phyloP scores from a whole-genome alignment of 2,888 invertebrate genomes.

The Schizaphis graminum region DNA sequence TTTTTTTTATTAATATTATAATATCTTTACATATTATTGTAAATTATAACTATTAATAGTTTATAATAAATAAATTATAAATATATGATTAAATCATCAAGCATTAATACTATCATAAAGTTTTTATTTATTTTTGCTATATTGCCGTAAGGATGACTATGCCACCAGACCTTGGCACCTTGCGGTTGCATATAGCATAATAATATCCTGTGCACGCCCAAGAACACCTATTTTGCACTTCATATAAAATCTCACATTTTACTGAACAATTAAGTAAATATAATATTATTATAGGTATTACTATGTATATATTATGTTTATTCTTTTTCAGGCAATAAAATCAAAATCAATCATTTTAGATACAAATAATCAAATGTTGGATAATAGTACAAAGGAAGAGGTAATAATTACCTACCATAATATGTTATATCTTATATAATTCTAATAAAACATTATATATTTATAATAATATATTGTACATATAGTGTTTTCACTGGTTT shows the following conservation, averaged over 20 bases:
- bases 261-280: background rate
- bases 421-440: constrained; percentile 67
- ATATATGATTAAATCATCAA: too few relatives aligned
- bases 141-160: background rate
- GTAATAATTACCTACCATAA: constrained; percentile 46
- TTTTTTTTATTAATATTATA: too few relatives aligned
- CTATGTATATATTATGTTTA: background rate
- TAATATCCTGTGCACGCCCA: background rate
- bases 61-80: too few relatives aligned
- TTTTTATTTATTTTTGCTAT: background rate
- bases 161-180: too few relatives aligned
- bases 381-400: constrained; percentile 67
- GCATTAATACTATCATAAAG: background rate
- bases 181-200: too few relatives aligned
- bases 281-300: background rate
- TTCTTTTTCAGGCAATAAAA: constrained; percentile 66
- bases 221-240: background rate
- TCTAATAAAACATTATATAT: background rate
- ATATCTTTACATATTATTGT: too few relatives aligned
- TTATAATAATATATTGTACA: constrained; percentile 68
- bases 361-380: constrained; percentile 66
- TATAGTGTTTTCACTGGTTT: constrained; percentile 67
- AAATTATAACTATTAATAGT: too few relatives aligned
- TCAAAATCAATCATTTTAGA: constrained; percentile 67
- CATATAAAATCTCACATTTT: background rate